phyloP scores from a whole-genome alignment of 2,797 vertebrate genomes.

The Helarctos malayanus region DNA sequence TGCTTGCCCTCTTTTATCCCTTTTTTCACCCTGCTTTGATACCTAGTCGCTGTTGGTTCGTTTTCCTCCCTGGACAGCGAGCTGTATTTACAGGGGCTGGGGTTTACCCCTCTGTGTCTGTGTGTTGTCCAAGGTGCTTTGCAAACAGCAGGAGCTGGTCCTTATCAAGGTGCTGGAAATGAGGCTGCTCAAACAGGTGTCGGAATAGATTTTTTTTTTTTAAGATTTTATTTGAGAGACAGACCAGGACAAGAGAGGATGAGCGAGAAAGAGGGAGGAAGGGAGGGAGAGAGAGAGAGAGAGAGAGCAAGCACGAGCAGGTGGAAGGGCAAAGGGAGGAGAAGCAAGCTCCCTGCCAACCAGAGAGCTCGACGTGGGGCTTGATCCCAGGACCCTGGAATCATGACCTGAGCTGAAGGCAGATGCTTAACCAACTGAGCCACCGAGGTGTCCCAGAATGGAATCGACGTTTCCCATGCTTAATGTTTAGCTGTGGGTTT shows the following conservation, averaged over 20 bases:
- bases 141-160: not conserved
- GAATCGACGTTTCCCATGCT: not conserved
- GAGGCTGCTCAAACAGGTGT: not conserved
- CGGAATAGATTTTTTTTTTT: not conserved
- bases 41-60: not conserved
- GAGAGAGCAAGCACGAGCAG: too few species aligned
- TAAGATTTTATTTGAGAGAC: too few species aligned
- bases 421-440: not conserved
- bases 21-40: not conserved
- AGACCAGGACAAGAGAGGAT: too few species aligned
- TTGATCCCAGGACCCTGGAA: not conserved
- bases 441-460: not conserved
- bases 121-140: not conserved
- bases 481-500: slow-evolving; percentile 14
- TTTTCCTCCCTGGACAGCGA: not conserved
- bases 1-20: not conserved
- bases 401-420: not conserved
- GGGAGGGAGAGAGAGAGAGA: too few species aligned
- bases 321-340: not conserved
- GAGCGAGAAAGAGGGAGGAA: too few species aligned
- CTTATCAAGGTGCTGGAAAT: not conserved
- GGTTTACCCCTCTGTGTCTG: not conserved
- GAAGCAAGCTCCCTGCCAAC: not conserved
- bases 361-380: too few species aligned
- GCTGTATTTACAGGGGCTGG: not conserved